Conservation (phyloP, 2,113 vertebrate genomes). For the Vireo altiloquus region DNA sequence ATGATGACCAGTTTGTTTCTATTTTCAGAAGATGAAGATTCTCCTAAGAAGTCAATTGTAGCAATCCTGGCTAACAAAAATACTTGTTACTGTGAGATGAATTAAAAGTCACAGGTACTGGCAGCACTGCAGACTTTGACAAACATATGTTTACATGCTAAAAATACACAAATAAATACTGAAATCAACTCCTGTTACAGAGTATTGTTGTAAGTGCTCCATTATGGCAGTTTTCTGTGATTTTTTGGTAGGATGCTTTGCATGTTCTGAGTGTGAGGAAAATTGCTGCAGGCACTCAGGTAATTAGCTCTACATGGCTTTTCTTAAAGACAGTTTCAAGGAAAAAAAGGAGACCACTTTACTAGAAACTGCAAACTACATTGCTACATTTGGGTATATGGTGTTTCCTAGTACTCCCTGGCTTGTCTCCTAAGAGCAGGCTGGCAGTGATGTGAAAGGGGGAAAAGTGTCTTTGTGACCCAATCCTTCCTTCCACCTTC, state of each 20-base stretch:
- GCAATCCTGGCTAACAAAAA: neutral
- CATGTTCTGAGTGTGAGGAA: neutral
- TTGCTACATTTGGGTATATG: neutral
- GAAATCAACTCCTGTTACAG: neutral
- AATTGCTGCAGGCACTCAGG: neutral
- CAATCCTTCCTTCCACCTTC: neutral
- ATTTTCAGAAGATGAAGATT: conserved; percentile 21
- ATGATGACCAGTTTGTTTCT: neutral
- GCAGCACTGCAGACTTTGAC: neutral
- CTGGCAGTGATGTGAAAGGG: neutral
- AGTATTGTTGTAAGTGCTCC: neutral
- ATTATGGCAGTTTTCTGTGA: neutral
- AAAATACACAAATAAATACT: neutral
- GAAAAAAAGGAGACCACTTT: neutral
- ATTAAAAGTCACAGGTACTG: neutral
- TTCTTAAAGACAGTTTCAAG: neutral
- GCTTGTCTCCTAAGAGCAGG: neutral
- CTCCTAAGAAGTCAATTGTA: neutral
- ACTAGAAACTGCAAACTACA: neutral
- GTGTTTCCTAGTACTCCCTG: neutral
- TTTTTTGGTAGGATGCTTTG: neutral
- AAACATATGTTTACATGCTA: neutral
- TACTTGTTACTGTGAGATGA: neutral
- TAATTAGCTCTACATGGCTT: neutral
- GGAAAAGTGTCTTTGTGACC: neutral